phyloP scores from a whole-genome alignment of 1,140 invertebrate species.

The Carposina sasakii region DNA sequence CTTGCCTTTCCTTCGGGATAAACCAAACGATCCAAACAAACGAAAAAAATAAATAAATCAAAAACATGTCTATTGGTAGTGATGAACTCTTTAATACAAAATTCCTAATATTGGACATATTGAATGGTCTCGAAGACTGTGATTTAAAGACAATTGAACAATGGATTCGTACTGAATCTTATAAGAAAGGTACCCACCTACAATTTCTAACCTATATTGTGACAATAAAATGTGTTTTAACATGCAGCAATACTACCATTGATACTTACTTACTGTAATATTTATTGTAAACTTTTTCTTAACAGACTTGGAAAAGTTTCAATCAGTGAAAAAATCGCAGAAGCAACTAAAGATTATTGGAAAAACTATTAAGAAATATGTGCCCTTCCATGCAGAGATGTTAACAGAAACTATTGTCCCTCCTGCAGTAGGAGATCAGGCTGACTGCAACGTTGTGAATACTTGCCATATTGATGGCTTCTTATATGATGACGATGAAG shows the following conservation, averaged over 20 bases:
- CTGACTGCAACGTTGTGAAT: constrained; percentile 73
- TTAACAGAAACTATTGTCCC: constrained; percentile 73
- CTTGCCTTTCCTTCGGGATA: too few relatives aligned
- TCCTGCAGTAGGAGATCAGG: constrained; percentile 74
- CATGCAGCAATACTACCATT: constrained; percentile 1
- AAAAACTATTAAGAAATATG: constrained; percentile 68
- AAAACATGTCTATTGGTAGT: too few relatives aligned
- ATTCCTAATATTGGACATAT: constrained; percentile 37
- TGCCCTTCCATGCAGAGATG: constrained; percentile 75
- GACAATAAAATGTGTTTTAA: neutral
- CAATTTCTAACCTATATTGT: neutral
- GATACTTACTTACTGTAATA: neutral
- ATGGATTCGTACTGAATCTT: constrained; percentile 49
- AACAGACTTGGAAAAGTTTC: constrained; percentile 58
- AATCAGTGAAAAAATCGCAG: constrained; percentile 35
- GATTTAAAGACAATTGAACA: constrained; percentile 40
- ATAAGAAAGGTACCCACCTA: constrained; percentile 40
- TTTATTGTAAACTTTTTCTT: constrained; percentile 12
- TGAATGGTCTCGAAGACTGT: constrained; percentile 34
- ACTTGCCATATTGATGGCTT: constrained; percentile 83
- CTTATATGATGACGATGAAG: constrained; percentile 78
- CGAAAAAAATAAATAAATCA: too few relatives aligned
- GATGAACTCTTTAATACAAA: constrained; percentile 31
- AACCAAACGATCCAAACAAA: too few relatives aligned
- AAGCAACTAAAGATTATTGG: constrained; percentile 67